Percentiles rank a stretch among this genome's conserved stretches.
phyloP scores from a whole-genome alignment of 2,113 vertebrate species.

The Ciconia maguari region DNA sequence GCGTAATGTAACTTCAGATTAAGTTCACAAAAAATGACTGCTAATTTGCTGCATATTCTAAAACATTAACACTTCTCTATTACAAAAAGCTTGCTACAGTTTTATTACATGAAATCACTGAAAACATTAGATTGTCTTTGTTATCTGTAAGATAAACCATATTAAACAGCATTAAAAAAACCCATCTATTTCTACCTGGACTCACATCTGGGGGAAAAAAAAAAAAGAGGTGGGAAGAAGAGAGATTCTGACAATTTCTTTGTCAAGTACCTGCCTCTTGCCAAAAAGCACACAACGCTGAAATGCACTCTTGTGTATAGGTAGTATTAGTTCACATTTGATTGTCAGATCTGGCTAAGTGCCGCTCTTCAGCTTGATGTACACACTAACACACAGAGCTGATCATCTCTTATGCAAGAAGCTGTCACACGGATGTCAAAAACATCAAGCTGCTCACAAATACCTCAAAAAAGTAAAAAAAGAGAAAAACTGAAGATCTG shows the following conservation, averaged over 20 bases:
- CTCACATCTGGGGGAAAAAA: neutral
- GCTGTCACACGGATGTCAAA: slow-evolving; percentile 88
- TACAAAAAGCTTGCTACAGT: neutral
- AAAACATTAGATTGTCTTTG: neutral
- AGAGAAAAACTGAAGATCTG: slow-evolving; percentile 37
- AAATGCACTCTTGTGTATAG: slow-evolving; percentile 71
- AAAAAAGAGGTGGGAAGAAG: neutral
- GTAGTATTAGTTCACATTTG: slow-evolving; percentile 41
- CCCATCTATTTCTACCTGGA: neutral
- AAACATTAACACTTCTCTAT: neutral
- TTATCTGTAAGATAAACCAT: neutral
- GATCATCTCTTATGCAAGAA: slow-evolving; percentile 75
- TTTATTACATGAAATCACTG: neutral
- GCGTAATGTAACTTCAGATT: neutral
- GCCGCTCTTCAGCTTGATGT: slow-evolving; percentile 58
- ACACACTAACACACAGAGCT: slow-evolving; percentile 77
- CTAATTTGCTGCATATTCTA: neutral
- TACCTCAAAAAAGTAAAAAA: slow-evolving; percentile 77
- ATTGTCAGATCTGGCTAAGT: slow-evolving; percentile 72
- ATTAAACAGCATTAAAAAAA: neutral
- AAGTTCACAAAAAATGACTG: neutral
- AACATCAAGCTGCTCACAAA: slow-evolving; percentile 85
- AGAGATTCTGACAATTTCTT: slow-evolving; percentile 65
- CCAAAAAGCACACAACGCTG: slow-evolving; percentile 80
- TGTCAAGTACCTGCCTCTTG: slow-evolving; percentile 78